Base-by-base conservation (phyloP, 2,888 invertebrate species). In the Eristalis pertinax region DNA sequence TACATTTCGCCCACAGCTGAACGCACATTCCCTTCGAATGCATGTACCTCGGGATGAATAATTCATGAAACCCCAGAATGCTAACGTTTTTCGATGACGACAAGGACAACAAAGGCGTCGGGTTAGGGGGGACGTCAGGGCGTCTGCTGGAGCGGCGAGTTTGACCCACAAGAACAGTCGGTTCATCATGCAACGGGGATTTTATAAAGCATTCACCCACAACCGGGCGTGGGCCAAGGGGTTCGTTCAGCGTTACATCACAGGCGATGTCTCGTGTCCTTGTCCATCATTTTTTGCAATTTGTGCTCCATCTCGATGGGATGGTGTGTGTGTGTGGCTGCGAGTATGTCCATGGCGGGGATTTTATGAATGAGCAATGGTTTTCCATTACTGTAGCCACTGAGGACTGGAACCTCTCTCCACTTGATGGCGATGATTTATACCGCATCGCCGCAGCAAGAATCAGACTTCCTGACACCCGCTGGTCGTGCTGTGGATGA, bases 11-110 rank as follows among this genome's bases (percentile, higher is more conserved):
- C 19, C 60, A 22, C 35, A 62, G 24, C 24, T 19, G 41, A 60
- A 62, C 62, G 19, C 29, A 72, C 62, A 70, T 15, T 60, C 62
- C 50, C 43, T 24, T n/a, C 32, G 43, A 8, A 13, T 69, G 32
- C 35, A 38, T 38, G 63, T 38, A 50, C 35, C n/a, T 26, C 63
- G 24, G n/a, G 56, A 78, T 78, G 64, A 69, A 78, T 78, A 70
- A 78, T 78, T 78, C 77, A 78, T 78, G 77, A 41, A 70, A 64
- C 70, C 50, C 62, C 75, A 35, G 64, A 74, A 74, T 64, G 65
- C 38, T 75, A 58, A 63, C 43, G 69, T 69, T 77, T 69, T 77
- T 63, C 35, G 35, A 50, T 19, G 50, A 50, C 50, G 50, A 50
- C 50, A 50, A n/a, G 8, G 50, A 19, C 50, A 50, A 56, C 56